A percentile compares a stretch with the other conserved stretches of the same genome.
Evolutionary conservation across 1,140 invertebrate species (phyloP).

Genomic region (Asobara japonica): DNA sequence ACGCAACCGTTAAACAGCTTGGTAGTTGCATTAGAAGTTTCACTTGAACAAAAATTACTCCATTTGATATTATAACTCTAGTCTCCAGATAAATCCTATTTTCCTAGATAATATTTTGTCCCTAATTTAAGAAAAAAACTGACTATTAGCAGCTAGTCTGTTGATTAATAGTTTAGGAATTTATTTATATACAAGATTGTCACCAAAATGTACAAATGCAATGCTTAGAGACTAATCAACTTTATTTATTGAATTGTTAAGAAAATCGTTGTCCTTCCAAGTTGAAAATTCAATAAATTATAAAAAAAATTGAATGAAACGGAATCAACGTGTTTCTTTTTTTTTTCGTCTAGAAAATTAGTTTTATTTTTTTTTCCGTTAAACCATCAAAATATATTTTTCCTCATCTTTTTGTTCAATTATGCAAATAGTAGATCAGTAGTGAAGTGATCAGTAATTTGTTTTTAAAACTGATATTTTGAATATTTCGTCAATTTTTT

Average conservation of each 20-base stretch:
- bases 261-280: background rate
- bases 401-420: no score
- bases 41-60: no score
- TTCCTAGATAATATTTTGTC: background rate
- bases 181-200: constrained; percentile 42
- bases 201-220: constrained; percentile 39
- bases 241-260: constrained; percentile 35
- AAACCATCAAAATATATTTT: no score
- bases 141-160: background rate
- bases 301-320: background rate
- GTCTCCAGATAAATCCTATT: background rate
- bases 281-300: background rate
- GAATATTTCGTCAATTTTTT: no score
- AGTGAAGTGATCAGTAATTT: no score
- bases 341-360: background rate
- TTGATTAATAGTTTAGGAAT: constrained; percentile 36
- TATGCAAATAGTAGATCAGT: no score
- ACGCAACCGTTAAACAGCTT: no score
- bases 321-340: background rate
- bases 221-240: constrained; percentile 18
- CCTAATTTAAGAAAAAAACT: background rate
- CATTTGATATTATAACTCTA: background rate
- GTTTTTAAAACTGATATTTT: no score
- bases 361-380: background rate
- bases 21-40: no score